Conservation (phyloP, 2,797 vertebrate genomes). For the Pangasius larnaudii region DNA sequence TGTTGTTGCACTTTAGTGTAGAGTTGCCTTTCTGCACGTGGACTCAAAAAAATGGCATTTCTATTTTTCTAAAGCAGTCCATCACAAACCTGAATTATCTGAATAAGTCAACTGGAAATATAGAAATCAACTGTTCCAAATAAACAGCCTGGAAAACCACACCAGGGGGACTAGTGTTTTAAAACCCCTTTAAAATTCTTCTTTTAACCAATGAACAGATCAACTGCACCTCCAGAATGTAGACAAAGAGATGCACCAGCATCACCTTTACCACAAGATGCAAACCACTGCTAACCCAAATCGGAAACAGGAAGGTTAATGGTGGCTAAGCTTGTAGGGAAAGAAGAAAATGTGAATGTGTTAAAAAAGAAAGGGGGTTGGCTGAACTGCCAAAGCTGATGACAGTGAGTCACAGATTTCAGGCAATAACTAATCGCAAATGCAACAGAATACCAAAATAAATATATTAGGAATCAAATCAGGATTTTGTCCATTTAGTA, state of each 20-base stretch:
- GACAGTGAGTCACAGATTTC: neutral
- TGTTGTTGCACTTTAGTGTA: neutral
- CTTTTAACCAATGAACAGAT: neutral
- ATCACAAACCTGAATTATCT: neutral
- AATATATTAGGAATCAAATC: neutral
- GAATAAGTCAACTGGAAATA: neutral
- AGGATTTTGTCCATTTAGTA: neutral
- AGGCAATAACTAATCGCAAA: neutral
- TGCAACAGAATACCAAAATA: neutral
- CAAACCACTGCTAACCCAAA: neutral
- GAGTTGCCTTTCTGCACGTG: neutral
- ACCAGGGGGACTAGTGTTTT: neutral
- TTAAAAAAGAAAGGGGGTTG: neutral
- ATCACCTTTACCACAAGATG: neutral
- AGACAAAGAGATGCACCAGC: neutral
- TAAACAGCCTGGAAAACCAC: neutral
- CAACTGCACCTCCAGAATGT: neutral
- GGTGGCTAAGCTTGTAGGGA: neutral
- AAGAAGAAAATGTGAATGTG: neutral
- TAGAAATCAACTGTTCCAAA: neutral
- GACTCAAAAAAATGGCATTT: neutral
- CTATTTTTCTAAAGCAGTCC: neutral
- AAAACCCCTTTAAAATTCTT: neutral
- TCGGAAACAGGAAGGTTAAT: neutral
- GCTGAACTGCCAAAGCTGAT: neutral